Evolutionary conservation across 2,113 vertebrate genomes (phyloP).

Genomic region (Perognathus longimembris): DNA sequence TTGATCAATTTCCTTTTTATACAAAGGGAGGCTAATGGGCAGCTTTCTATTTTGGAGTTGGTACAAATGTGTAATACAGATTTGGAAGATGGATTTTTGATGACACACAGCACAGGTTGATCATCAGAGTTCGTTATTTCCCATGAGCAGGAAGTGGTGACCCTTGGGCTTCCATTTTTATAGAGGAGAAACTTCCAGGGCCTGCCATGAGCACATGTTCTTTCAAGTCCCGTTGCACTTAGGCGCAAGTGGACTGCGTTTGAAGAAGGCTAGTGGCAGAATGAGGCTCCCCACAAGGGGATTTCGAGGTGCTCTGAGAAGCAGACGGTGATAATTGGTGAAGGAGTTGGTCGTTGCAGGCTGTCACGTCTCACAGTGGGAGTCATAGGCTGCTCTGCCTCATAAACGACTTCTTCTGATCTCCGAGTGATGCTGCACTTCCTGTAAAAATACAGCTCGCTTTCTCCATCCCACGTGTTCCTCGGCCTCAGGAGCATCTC

Average conservation of each 20-base stretch:
- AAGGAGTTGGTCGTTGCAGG: neutral
- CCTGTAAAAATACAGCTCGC: constrained; percentile 55
- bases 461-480: neutral
- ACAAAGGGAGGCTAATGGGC: neutral
- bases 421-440: neutral
- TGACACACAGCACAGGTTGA: neutral
- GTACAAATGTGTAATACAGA: too few species aligned
- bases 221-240: neutral
- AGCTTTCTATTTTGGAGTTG: neutral
- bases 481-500: constrained; percentile 17
- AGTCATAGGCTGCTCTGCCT: constrained; percentile 3
- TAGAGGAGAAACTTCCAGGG: constrained; percentile 5
- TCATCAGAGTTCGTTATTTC: constrained; percentile 11
- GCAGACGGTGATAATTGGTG: neutral
- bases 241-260: neutral
- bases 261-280: constrained; percentile 19
- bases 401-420: constrained; percentile 18
- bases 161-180: neutral
- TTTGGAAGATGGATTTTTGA: constrained; percentile 8
- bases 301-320: constrained; percentile 35
- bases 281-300: neutral
- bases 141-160: neutral
- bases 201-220: neutral
- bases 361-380: constrained; percentile 60
- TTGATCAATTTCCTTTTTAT: neutral